A percentile compares a stretch with the other conserved stretches of the same genome.
phyloP scores from a whole-genome alignment of 2,888 invertebrate species.

The Sericinus montela region DNA sequence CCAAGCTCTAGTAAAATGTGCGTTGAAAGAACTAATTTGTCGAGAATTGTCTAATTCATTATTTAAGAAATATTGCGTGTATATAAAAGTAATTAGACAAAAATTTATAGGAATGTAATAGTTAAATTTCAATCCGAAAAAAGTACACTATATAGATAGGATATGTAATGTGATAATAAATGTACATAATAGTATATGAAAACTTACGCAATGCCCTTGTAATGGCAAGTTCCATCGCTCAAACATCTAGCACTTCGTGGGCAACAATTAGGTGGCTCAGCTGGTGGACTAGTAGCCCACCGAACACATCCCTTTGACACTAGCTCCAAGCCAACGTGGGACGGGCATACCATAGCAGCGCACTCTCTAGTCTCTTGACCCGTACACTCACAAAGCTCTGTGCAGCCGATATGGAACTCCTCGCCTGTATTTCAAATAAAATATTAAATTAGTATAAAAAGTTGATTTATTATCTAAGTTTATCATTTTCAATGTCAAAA shows the following conservation, averaged over 20 bases:
- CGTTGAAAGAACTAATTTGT: no score
- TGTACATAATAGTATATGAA: background rate
- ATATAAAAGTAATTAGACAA: no score
- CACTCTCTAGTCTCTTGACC: conserved; percentile 83
- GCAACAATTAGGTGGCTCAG: conserved; percentile 89
- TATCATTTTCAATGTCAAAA: no score
- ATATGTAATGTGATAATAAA: background rate
- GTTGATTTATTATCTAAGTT: no score
- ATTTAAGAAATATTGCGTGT: no score
- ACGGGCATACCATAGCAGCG: conserved; percentile 89
- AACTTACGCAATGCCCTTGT: conserved; percentile 81
- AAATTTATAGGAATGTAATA: no score
- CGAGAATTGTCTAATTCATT: no score
- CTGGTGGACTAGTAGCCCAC: conserved; percentile 90
- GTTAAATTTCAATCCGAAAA: no score
- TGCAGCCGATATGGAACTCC: conserved; percentile 91
- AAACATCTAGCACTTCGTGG: conserved; percentile 88
- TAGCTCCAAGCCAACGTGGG: conserved; percentile 91
- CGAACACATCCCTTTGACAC: conserved; percentile 89
- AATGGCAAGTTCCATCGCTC: conserved; percentile 90
- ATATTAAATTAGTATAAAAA: background rate
- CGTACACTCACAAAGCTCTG: conserved; percentile 87
- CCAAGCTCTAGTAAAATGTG: no score
- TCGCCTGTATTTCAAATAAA: conserved; percentile 67
- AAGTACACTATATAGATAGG: no score